phyloP scores from a whole-genome alignment of 2,797 vertebrate genomes.

The Halcyon smyrnensis region DNA sequence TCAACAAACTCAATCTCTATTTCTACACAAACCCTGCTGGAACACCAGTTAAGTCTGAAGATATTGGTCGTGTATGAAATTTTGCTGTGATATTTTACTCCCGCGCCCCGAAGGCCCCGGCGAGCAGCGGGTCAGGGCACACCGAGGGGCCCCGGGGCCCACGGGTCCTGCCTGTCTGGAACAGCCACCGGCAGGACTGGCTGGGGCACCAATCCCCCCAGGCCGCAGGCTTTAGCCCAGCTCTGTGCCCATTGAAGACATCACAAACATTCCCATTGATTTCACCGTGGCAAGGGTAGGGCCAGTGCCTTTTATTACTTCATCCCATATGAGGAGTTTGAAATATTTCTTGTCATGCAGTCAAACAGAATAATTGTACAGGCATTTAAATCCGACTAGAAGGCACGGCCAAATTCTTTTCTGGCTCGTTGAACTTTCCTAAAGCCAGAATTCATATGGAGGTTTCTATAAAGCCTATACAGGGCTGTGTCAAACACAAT shows the following conservation, averaged over 20 bases:
- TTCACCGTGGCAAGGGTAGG: not conserved
- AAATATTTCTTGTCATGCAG: conserved; percentile 46
- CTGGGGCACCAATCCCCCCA: not conserved
- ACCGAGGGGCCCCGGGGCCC: accelerated
- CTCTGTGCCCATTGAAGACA: not conserved
- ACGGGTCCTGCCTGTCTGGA: accelerated
- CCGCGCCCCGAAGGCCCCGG: not conserved
- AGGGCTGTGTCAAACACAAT: conserved; percentile 8
- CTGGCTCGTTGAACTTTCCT: conserved; percentile 36
- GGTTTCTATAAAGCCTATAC: not conserved
- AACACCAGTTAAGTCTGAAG: not conserved
- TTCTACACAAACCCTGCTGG: not conserved
- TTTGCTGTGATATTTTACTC: not conserved
- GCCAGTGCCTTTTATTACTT: not conserved
- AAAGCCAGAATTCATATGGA: conserved; percentile 12
- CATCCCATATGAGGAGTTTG: not conserved
- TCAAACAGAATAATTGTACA: conserved; percentile 32
- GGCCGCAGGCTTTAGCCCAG: not conserved
- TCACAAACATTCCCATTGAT: not conserved
- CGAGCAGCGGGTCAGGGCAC: accelerated
- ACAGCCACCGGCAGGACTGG: accelerated
- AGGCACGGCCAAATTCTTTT: not conserved
- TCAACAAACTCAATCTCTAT: not conserved
- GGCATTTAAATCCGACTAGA: not conserved
- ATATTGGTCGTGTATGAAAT: accelerated